Evolutionary conservation across 2,888 invertebrate species (phyloP).

Genomic region (Tetropium fuscum): DNA sequence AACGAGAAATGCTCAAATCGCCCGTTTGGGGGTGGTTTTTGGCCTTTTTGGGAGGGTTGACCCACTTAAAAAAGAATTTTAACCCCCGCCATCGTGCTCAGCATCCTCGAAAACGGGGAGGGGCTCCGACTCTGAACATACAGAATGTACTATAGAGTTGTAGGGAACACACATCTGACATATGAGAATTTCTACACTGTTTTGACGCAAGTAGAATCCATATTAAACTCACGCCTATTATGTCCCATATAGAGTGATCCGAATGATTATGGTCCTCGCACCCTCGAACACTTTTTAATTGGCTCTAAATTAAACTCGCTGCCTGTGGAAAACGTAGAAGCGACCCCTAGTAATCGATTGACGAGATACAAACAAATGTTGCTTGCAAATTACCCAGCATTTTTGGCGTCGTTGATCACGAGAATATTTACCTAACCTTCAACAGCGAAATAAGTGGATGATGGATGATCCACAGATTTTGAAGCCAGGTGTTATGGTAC

Average conservation of each 20-base stretch:
- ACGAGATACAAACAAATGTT: conserved; percentile 7
- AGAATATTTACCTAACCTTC: conserved; percentile 17
- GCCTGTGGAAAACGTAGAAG: background rate
- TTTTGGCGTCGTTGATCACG: conserved; percentile 14
- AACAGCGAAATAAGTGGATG: conserved; percentile 21
- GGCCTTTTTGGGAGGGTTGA: no score
- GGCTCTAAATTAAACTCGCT: background rate
- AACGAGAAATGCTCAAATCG: no score
- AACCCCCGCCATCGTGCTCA: no score
- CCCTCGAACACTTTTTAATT: conserved; percentile 11
- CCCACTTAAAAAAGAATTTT: no score
- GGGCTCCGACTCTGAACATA: no score
- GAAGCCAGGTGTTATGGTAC: conserved; percentile 10
- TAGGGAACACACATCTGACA: conserved; percentile 13
- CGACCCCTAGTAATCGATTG: background rate
- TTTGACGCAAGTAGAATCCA: background rate
- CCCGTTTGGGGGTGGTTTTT: no score
- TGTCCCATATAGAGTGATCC: background rate
- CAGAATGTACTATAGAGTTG: no score
- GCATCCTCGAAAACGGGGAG: no score
- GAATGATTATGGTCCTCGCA: background rate
- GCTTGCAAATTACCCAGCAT: conserved; percentile 1
- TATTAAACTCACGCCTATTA: background rate
- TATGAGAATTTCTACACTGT: conserved; percentile 2
- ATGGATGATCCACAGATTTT: background rate